Conservation (phyloP, 2,113 vertebrate genomes). For the Oxyruncus cristatus region DNA sequence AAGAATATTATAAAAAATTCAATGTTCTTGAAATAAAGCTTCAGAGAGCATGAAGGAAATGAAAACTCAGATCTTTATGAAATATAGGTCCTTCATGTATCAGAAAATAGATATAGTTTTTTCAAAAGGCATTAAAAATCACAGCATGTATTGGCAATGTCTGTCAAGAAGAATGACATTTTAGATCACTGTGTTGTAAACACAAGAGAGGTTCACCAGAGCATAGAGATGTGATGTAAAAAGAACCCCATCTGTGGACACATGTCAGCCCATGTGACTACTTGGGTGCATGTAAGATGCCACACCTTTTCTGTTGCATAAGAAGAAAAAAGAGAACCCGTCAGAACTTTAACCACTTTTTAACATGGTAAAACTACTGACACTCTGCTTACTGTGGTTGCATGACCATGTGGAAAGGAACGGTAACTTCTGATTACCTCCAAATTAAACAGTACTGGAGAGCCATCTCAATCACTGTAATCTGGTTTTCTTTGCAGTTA, state of each 20-base stretch:
- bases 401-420: neutral
- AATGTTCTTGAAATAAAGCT: neutral
- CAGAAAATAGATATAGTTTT: neutral
- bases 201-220: neutral
- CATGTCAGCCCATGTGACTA: neutral
- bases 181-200: neutral
- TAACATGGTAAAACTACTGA: neutral
- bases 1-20: neutral
- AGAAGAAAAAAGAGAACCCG: neutral
- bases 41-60: neutral
- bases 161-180: neutral
- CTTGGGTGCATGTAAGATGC: neutral
- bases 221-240: neutral
- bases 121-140: neutral
- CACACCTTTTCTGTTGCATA: neutral
- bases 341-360: neutral
- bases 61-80: neutral
- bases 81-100: neutral
- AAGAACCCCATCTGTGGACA: neutral
- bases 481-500: neutral
- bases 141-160: neutral
- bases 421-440: neutral
- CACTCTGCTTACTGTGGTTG: neutral
- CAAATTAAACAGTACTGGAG: neutral
- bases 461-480: neutral